Percentiles rank a stretch among this genome's conserved stretches.
Conservation (phyloP, 2,113 vertebrate species). For the Daphoenositta chrysoptera region DNA sequence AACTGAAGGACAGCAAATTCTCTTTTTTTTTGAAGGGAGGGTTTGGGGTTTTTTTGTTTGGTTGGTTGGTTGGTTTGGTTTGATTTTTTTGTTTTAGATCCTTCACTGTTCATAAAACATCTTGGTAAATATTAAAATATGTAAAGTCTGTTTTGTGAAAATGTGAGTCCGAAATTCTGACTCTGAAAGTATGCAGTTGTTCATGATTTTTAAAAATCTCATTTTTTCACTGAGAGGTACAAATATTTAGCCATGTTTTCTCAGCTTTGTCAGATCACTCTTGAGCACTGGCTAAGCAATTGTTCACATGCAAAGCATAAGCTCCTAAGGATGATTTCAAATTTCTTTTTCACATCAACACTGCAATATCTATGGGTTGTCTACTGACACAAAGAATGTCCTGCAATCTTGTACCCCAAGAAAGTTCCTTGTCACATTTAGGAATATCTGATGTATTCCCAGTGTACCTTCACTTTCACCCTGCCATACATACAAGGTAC, state of each 20-base stretch:
- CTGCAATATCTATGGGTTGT: no score
- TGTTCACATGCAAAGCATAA: not conserved
- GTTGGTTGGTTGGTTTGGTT: not conserved
- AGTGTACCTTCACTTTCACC: not conserved
- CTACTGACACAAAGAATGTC: not conserved
- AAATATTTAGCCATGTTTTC: not conserved
- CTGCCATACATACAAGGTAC: not conserved
- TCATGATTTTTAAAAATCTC: not conserved
- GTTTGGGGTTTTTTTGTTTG: not conserved
- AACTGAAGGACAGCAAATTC: not conserved
- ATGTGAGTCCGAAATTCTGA: not conserved
- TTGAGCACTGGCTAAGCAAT: not conserved
- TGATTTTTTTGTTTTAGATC: not conserved
- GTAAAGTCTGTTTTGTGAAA: not conserved
- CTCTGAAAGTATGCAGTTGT: not conserved
- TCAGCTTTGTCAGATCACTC: not conserved
- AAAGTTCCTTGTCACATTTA: not conserved
- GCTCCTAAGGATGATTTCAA: not conserved
- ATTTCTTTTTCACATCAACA: not conserved
- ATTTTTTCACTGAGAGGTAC: not conserved
- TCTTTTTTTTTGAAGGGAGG: rapidly evolving
- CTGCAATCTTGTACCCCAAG: not conserved
- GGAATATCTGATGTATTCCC: not conserved
- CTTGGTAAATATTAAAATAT: not conserved
- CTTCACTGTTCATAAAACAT: not conserved